These are phyloP conservation scores for Dastarcus helophoroides DNA, from an alignment of 2,888 invertebrate genomes.

Conservation along the genomic window DNA sequence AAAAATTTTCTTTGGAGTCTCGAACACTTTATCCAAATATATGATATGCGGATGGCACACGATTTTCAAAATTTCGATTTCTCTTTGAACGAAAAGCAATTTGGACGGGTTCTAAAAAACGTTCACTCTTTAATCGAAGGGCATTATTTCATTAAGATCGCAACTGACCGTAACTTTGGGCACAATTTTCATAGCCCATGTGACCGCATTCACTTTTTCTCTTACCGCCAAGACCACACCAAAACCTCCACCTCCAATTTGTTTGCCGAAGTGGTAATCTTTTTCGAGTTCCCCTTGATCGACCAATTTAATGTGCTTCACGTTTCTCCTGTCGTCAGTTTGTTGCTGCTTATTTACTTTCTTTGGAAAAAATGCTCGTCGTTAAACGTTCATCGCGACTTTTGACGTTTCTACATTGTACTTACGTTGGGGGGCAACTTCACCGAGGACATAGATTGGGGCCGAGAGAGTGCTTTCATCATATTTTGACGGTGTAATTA, in stretches of 20 bases:
- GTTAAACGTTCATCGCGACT: no score
- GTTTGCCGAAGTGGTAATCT: constrained; percentile 30
- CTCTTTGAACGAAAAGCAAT: constrained; percentile 38
- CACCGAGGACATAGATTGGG: no score
- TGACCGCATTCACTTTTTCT: constrained; percentile 27
- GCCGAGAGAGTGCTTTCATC: no score
- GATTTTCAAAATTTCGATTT: constrained; percentile 43
- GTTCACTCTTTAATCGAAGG: constrained; percentile 1
- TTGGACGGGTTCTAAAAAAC: constrained; percentile 17
- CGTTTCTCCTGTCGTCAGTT: constrained; percentile 18
- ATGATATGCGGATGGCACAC: constrained; percentile 47
- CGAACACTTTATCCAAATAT: constrained; percentile 41
- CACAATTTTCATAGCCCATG: constrained; percentile 39
- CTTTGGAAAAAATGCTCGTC: no score
- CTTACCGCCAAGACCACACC: constrained; percentile 33
- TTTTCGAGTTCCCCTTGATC: constrained; percentile 28
- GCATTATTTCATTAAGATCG: background rate
- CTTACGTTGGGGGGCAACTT: no score
- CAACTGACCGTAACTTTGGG: constrained; percentile 29
- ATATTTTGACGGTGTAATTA: no score
- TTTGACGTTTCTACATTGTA: no score
- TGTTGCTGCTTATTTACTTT: background rate
- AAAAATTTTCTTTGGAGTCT: constrained; percentile 43
- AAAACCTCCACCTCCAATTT: constrained; percentile 36
- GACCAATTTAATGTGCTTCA: constrained; percentile 31